Percentiles rank a stretch among this genome's conserved stretches.
phyloP scores from a whole-genome alignment of 1,140 invertebrate genomes.

The Achatina immaculata region DNA sequence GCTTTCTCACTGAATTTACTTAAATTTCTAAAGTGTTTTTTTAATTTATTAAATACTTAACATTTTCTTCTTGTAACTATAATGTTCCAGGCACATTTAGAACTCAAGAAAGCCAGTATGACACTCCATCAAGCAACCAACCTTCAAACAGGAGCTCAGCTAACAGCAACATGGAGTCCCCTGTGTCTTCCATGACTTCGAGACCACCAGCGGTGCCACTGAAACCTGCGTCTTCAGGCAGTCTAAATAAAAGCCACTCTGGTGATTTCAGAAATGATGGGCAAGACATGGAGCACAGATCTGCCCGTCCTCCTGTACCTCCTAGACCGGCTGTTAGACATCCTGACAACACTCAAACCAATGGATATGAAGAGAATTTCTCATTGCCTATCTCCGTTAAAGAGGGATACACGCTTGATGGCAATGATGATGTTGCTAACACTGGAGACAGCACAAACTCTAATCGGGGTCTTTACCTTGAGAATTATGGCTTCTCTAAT shows the following conservation, averaged over 20 bases:
- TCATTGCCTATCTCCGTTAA: background rate
- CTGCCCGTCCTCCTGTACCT: background rate
- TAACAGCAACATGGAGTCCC: background rate
- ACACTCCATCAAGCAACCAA: background rate
- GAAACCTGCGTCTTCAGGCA: background rate
- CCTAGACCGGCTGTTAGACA: background rate
- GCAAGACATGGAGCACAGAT: background rate
- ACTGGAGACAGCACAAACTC: background rate
- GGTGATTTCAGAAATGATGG: background rate
- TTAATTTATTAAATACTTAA: too few relatives aligned
- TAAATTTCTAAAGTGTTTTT: too few relatives aligned
- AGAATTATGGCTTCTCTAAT: background rate
- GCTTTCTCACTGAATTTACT: too few relatives aligned
- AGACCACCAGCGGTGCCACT: background rate
- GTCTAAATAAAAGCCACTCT: background rate
- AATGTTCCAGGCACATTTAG: too few relatives aligned
- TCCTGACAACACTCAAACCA: background rate
- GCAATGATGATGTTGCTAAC: background rate
- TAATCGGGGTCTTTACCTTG: background rate
- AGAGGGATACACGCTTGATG: constrained; percentile 1
- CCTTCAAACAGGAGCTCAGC: background rate
- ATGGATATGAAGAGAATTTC: background rate
- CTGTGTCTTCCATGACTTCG: background rate
- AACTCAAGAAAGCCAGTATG: background rate
- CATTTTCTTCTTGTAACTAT: too few relatives aligned